A percentile compares a stretch with the other conserved stretches of the same genome.
Evolutionary conservation across 2,113 vertebrate genomes (phyloP).

Genomic region (Hemicordylus capensis): DNA sequence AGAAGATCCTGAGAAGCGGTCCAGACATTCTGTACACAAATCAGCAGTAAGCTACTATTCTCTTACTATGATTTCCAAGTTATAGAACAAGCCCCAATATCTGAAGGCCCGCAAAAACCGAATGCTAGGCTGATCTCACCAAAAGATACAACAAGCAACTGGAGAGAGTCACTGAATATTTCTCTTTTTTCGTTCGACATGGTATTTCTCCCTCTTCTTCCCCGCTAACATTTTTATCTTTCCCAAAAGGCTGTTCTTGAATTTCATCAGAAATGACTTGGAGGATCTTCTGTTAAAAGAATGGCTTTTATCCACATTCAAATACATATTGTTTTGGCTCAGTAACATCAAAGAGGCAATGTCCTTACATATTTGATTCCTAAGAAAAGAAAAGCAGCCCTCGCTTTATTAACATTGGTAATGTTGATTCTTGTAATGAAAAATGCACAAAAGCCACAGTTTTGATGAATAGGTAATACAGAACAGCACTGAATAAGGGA

Average conservation of each 20-base stretch:
- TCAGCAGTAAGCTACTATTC: too few species aligned
- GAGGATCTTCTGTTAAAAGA: slow-evolving; percentile 70
- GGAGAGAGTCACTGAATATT: neutral
- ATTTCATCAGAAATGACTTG: slow-evolving; percentile 69
- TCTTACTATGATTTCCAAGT: too few species aligned
- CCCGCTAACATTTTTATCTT: slow-evolving; percentile 30
- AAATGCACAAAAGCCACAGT: slow-evolving; percentile 81
- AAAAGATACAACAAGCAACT: neutral
- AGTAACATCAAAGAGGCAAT: slow-evolving; percentile 80
- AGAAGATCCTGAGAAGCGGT: too few species aligned
- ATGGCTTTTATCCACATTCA: slow-evolving; percentile 77
- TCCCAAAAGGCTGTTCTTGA: slow-evolving; percentile 33
- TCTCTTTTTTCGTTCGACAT: slow-evolving; percentile 4
- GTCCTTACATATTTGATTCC: slow-evolving; percentile 82
- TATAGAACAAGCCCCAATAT: too few species aligned
- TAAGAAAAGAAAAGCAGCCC: slow-evolving; percentile 74
- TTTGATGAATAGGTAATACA: slow-evolving; percentile 84
- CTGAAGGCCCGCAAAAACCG: neutral
- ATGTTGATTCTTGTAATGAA: slow-evolving; percentile 85
- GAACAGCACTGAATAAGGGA: slow-evolving; percentile 61
- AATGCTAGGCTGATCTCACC: neutral
- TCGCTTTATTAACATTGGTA: slow-evolving; percentile 82
- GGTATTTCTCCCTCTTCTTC: neutral
- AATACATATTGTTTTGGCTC: slow-evolving; percentile 82
- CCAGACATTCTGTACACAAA: too few species aligned